A percentile compares a stretch with the other conserved stretches of the same genome.
Conservation (phyloP, 2,797 vertebrate genomes). For the Trachops cirrhosus region DNA sequence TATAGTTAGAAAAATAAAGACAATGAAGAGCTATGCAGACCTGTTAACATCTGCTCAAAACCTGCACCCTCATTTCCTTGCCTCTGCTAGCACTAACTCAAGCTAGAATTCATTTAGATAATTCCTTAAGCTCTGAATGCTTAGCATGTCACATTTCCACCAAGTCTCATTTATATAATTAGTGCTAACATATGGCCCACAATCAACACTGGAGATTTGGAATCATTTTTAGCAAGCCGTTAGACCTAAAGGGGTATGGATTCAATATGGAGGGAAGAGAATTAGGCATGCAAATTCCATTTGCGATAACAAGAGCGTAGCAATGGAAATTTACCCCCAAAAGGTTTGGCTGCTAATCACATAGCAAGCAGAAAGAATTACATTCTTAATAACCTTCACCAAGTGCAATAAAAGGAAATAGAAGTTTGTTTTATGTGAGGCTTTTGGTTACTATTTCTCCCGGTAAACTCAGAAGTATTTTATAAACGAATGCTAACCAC, state of each 20-base stretch:
- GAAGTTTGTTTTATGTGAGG: constrained; percentile 67
- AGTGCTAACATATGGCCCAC: constrained; percentile 88
- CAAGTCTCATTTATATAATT: constrained; percentile 89
- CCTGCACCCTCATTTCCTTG: constrained; percentile 68
- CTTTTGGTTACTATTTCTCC: constrained; percentile 58
- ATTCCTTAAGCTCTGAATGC: constrained; percentile 81
- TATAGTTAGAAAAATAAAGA: constrained; percentile 76
- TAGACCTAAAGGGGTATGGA: constrained; percentile 84
- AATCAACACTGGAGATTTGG: constrained; percentile 85
- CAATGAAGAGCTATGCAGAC: constrained; percentile 72
- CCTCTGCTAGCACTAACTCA: constrained; percentile 77
- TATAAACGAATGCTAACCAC: constrained; percentile 25
- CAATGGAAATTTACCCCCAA: constrained; percentile 78
- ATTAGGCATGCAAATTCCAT: constrained; percentile 81
- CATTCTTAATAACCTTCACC: constrained; percentile 70
- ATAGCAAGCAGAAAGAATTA: constrained; percentile 66
- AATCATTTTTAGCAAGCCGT: constrained; percentile 85
- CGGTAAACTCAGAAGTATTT: constrained; percentile 51
- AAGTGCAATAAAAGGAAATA: constrained; percentile 74
- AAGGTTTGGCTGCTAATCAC: constrained; percentile 73
- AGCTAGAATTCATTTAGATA: constrained; percentile 79
- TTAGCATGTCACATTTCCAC: constrained; percentile 84
- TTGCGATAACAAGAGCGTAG: constrained; percentile 73
- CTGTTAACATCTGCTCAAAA: constrained; percentile 83
- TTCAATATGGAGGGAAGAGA: constrained; percentile 81